phyloP scores from a whole-genome alignment of 2,113 vertebrate species.

The Regulus satrapa region DNA sequence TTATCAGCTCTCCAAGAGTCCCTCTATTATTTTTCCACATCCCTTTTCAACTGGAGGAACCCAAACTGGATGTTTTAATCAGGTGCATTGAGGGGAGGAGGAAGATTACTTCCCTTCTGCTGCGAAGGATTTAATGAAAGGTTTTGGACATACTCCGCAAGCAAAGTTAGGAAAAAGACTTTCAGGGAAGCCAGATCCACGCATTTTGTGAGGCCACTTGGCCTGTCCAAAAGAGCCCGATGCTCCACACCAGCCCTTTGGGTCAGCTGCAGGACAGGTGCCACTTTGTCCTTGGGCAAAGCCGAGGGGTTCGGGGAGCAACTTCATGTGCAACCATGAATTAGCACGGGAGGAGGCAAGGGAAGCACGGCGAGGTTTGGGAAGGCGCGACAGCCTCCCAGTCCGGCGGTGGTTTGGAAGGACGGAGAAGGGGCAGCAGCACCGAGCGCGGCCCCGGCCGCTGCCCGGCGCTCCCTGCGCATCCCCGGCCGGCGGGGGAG shows the following conservation, averaged over 20 bases:
- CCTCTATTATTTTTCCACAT: background rate
- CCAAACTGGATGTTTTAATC: background rate
- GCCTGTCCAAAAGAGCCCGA: background rate
- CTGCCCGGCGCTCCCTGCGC: background rate
- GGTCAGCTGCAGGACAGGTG: accelerated
- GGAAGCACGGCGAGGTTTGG: background rate
- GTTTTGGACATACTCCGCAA: background rate
- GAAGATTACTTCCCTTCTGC: background rate
- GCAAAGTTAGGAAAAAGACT: background rate
- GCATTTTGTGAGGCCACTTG: background rate
- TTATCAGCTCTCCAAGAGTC: background rate
- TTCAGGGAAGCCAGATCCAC: background rate
- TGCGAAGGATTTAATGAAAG: background rate
- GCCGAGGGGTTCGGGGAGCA: background rate
- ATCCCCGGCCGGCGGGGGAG: background rate
- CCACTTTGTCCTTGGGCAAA: background rate
- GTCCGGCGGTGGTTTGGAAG: accelerated
- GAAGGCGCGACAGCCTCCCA: accelerated
- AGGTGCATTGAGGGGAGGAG: accelerated
- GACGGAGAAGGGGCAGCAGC: accelerated
- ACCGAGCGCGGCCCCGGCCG: accelerated
- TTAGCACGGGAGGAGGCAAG: background rate
- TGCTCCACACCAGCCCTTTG: background rate
- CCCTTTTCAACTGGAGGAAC: background rate
- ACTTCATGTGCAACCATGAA: accelerated